A percentile compares a stretch with the other conserved stretches of the same genome.
phyloP scores from a whole-genome alignment of 30 jellyfish, hydroid and myxozoan species.

The Hydra vulgaris region DNA sequence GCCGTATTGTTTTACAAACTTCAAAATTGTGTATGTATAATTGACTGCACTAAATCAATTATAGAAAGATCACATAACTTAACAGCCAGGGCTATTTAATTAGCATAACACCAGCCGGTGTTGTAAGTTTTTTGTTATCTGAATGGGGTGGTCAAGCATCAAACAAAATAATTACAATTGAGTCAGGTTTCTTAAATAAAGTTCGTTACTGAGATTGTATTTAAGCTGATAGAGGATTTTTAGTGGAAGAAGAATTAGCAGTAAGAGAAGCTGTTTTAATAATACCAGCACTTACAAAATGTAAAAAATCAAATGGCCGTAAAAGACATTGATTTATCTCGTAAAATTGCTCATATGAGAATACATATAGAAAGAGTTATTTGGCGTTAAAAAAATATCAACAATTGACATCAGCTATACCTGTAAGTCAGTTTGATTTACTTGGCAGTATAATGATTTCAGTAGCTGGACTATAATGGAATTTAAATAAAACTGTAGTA shows the following conservation, averaged over 20 bases:
- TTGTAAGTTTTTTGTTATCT: slow-evolving; percentile 34
- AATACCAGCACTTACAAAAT: slow-evolving; percentile 40
- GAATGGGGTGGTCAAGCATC: slow-evolving; percentile 74
- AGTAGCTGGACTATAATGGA: neutral
- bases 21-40: slow-evolving; percentile 30
- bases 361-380: neutral
- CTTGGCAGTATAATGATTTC: neutral
- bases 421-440: neutral
- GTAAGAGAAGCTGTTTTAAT: slow-evolving; percentile 23
- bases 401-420: neutral
- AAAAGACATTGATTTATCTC: neutral
- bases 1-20: no score
- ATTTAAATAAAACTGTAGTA: neutral
- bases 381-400: neutral
- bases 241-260: slow-evolving; percentile 43
- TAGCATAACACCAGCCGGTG: slow-evolving; percentile 59
- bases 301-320: no score
- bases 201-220: slow-evolving; percentile 35
- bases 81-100: slow-evolving; percentile 25
- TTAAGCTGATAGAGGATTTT: slow-evolving; percentile 68
- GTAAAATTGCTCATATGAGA: neutral
- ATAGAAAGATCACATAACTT: slow-evolving; percentile 28
- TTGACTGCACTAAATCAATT: slow-evolving; percentile 46
- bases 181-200: slow-evolving; percentile 34
- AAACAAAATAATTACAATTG: slow-evolving; percentile 45